Percentiles rank a stretch among this genome's conserved stretches.
phyloP scores from a whole-genome alignment of 2,797 vertebrate species.

The Gephyroberyx darwinii region DNA sequence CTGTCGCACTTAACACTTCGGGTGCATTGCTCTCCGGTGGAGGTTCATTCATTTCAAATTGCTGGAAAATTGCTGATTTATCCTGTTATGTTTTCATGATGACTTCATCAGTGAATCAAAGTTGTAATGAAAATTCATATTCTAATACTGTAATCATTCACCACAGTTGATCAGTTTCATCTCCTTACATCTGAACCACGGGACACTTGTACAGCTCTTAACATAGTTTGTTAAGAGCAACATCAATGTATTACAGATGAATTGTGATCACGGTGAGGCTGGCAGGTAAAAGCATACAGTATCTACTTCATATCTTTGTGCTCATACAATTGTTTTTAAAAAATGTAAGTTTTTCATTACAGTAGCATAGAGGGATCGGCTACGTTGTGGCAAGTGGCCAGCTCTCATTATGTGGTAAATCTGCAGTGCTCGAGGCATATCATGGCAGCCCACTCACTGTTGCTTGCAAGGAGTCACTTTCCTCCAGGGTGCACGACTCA shows the following conservation, averaged over 20 bases:
- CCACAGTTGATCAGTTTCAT: not conserved
- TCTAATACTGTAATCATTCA: not conserved
- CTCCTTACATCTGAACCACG: not conserved
- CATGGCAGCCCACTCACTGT: constrained; percentile 62
- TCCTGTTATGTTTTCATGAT: not conserved
- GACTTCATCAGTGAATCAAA: constrained; percentile 5
- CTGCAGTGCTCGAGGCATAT: constrained; percentile 45
- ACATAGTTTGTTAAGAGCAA: no score
- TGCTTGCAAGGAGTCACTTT: constrained; percentile 52
- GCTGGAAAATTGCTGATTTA: not conserved
- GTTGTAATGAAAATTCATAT: not conserved
- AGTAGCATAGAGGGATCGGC: constrained; percentile 26
- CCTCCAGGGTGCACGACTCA: constrained; percentile 45
- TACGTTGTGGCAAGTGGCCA: constrained; percentile 39
- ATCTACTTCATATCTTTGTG: constrained; percentile 8
- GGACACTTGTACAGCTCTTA: no score
- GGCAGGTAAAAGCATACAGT: not conserved
- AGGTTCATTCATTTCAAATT: constrained; percentile 6
- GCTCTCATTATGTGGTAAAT: constrained; percentile 59
- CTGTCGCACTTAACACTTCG: not conserved
- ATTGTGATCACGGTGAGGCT: not conserved
- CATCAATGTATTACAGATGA: not conserved
- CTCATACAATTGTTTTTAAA: not conserved
- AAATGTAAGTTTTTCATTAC: constrained; percentile 37
- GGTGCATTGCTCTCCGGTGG: not conserved